Percentiles rank a stretch among this genome's conserved stretches.
phyloP scores from a whole-genome alignment of 2,888 invertebrate genomes.

The Lysandra bellargus region DNA sequence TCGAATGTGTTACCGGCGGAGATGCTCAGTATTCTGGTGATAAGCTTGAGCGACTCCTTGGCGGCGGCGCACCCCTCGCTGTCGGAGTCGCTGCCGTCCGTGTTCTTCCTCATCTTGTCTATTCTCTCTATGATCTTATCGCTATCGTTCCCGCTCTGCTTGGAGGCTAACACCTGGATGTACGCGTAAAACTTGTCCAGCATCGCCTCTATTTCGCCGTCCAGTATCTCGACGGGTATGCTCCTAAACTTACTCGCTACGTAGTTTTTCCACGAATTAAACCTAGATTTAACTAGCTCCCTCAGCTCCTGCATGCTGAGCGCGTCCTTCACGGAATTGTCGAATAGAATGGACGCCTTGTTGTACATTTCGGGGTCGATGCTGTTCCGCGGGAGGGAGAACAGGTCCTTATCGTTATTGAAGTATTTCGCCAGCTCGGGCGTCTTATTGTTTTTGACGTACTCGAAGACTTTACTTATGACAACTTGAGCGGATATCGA shows the following conservation, averaged over 20 bases:
- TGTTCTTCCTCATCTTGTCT: slow-evolving; percentile 55
- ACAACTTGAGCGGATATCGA: slow-evolving; percentile 69
- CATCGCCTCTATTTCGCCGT: slow-evolving; percentile 66
- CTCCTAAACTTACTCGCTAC: slow-evolving; percentile 61
- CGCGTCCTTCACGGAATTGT: slow-evolving; percentile 67
- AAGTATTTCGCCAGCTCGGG: slow-evolving; percentile 61
- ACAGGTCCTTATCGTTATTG: slow-evolving; percentile 58
- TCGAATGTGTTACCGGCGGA: slow-evolving; percentile 65
- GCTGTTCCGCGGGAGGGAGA: slow-evolving; percentile 54
- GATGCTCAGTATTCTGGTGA: slow-evolving; percentile 56
- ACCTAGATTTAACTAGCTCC: slow-evolving; percentile 58
- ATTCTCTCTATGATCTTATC: slow-evolving; percentile 61
- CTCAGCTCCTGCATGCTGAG: slow-evolving; percentile 64
- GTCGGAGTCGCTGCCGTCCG: slow-evolving; percentile 49
- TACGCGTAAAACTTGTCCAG: slow-evolving; percentile 66
- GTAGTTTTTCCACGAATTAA: slow-evolving; percentile 66
- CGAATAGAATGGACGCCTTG: slow-evolving; percentile 61
- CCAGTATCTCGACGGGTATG: slow-evolving; percentile 61
- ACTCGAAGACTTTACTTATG: slow-evolving; percentile 68
- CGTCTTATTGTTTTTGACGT: slow-evolving; percentile 62
- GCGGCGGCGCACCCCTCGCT: slow-evolving; percentile 53
- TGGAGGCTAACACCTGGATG: slow-evolving; percentile 62
- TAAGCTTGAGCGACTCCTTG: slow-evolving; percentile 60
- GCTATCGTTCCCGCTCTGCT: slow-evolving; percentile 52
- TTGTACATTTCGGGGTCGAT: slow-evolving; percentile 60